phyloP scores from a whole-genome alignment of 2,797 vertebrate genomes.

The Hozukius guyotensis region DNA sequence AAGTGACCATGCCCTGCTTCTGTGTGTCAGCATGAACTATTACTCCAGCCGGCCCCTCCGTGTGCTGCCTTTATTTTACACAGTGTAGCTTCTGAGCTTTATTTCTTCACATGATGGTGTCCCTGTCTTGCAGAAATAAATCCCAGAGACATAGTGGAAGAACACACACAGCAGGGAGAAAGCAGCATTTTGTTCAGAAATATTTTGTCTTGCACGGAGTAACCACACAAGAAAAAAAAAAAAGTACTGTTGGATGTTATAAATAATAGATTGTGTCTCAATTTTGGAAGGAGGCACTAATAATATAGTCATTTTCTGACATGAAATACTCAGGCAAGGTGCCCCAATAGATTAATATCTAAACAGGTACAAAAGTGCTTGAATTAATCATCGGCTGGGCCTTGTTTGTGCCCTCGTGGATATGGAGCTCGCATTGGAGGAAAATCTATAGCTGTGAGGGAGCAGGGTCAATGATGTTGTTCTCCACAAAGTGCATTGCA shows the following conservation, averaged over 20 bases:
- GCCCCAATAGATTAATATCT: slow-evolving; percentile 59
- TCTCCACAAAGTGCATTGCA: slow-evolving; percentile 68
- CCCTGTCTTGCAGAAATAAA: slow-evolving; percentile 54
- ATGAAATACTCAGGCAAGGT: slow-evolving; percentile 46
- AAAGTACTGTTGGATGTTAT: neutral
- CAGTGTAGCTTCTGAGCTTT: slow-evolving; percentile 44
- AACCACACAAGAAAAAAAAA: neutral
- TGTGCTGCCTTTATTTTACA: slow-evolving; percentile 70
- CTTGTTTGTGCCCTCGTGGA: slow-evolving; percentile 60
- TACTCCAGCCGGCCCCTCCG: slow-evolving; percentile 53
- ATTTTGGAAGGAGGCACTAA: slow-evolving; percentile 26
- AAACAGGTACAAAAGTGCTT: slow-evolving; percentile 52
- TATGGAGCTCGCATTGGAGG: slow-evolving; percentile 57
- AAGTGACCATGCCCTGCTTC: slow-evolving; percentile 71
- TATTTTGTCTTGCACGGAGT: slow-evolving; percentile 19
- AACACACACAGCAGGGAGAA: neutral
- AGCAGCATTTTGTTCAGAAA: neutral
- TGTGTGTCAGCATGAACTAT: slow-evolving; percentile 69
- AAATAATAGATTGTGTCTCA: slow-evolving; percentile 44
- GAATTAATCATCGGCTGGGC: slow-evolving; percentile 66
- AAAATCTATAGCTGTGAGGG: slow-evolving; percentile 70
- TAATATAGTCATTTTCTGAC: slow-evolving; percentile 46
- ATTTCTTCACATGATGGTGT: slow-evolving; percentile 47
- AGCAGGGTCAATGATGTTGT: slow-evolving; percentile 76
- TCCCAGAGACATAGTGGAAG: slow-evolving; percentile 34